These are phyloP conservation scores for Aplocera efformata DNA, from an alignment of 2,888 invertebrate species.

Conservation along the genomic window DNA sequence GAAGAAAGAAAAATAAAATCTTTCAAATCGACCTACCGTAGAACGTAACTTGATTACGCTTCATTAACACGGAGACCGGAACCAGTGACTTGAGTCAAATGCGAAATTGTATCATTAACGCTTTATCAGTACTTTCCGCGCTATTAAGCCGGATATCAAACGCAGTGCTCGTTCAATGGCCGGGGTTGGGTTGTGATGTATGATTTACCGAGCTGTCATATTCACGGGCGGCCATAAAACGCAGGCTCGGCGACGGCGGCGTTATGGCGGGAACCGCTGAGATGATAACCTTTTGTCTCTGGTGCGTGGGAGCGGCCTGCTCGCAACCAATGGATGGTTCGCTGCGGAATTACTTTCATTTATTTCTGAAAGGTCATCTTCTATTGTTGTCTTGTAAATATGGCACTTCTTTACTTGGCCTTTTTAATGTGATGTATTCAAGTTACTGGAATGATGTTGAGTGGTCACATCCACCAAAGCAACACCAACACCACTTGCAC, in stretches of 20 bases:
- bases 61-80: conserved; percentile 20
- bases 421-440: no score
- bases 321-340: conserved; percentile 32
- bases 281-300: conserved; percentile 44
- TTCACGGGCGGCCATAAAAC: conserved; percentile 39
- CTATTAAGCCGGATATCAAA: conserved; percentile 50
- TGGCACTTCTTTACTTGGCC: no score
- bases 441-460: no score
- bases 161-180: conserved; percentile 36
- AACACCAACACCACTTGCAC: no score
- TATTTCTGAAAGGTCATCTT: conserved; percentile 1
- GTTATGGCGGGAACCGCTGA: conserved; percentile 40
- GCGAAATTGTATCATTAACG: conserved; percentile 29
- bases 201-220: conserved; percentile 37
- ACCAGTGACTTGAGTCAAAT: conserved; percentile 28
- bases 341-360: conserved; percentile 21
- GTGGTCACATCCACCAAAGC: no score
- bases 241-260: conserved; percentile 39
- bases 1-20: not conserved
- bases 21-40: conserved; percentile 16
- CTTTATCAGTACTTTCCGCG: conserved; percentile 37
- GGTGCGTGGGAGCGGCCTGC: conserved; percentile 33
- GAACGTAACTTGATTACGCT: conserved; percentile 23
- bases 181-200: conserved; percentile 39
- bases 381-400: no score